Conservation (phyloP, 2,888 invertebrate genomes). For the Urechis unicinctus region DNA sequence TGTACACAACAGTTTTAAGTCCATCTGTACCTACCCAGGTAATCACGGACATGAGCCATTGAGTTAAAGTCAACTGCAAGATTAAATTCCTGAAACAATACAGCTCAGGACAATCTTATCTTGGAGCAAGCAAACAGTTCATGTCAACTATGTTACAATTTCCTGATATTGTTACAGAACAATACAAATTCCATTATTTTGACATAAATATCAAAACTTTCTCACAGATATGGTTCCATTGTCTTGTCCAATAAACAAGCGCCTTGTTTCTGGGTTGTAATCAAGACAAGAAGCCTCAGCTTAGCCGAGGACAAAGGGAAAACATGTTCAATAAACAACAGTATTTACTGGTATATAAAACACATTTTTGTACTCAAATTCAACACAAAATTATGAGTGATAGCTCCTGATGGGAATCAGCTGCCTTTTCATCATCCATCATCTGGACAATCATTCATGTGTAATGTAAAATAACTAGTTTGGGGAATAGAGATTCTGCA, state of each 20-base stretch:
- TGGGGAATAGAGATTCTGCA: too few relatives aligned
- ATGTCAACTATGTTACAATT: too few relatives aligned
- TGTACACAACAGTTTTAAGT: too few relatives aligned
- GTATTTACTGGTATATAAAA: neutral
- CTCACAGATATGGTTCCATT: conserved; percentile 75
- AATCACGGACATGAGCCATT: conserved; percentile 78
- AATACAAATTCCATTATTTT: too few relatives aligned
- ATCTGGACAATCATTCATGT: too few relatives aligned
- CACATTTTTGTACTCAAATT: neutral
- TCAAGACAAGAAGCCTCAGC: conserved; percentile 84
- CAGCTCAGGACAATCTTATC: neutral
- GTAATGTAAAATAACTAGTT: too few relatives aligned
- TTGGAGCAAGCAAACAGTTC: too few relatives aligned
- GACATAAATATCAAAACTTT: neutral
- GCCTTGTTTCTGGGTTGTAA: conserved; percentile 78
- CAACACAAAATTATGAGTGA: too few relatives aligned
- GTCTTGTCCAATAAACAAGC: conserved; percentile 90
- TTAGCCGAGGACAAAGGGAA: too few relatives aligned
- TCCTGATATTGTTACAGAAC: too few relatives aligned
- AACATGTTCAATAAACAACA: conserved; percentile 19
- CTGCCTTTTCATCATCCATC: too few relatives aligned
- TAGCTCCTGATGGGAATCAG: too few relatives aligned
- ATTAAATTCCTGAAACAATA: conserved; percentile 66
- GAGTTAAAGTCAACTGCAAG: conserved; percentile 91
- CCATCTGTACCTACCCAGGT: conserved; percentile 58